A percentile compares a stretch with the other conserved stretches of the same genome.
These are phyloP conservation scores for Hesperia comma DNA, from an alignment of 2,888 invertebrate genomes.

Conservation along the genomic window DNA sequence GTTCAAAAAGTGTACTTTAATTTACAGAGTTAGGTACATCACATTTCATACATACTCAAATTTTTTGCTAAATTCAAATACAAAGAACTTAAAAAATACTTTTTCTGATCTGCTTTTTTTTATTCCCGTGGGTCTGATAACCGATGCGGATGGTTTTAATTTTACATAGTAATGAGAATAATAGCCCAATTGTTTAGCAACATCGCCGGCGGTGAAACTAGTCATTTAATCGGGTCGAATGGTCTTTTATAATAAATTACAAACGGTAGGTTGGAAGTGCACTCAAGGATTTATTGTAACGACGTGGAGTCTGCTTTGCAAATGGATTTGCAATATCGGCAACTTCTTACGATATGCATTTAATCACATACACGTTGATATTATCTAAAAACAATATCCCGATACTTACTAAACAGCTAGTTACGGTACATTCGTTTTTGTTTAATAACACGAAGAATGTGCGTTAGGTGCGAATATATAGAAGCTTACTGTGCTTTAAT, in stretches of 20 bases:
- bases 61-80: too few relatives aligned
- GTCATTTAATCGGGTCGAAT: slow-evolving; percentile 16
- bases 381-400: slow-evolving; percentile 25
- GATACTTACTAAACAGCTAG: slow-evolving; percentile 21
- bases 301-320: slow-evolving; percentile 61
- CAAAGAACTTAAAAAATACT: too few relatives aligned
- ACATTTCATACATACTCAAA: too few relatives aligned
- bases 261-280: slow-evolving; percentile 63
- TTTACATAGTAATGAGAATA: too few relatives aligned
- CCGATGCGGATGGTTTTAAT: too few relatives aligned
- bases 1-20: too few relatives aligned
- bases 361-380: slow-evolving; percentile 36
- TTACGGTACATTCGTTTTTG: slow-evolving; percentile 27
- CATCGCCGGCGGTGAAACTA: slow-evolving; percentile 7
- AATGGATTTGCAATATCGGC: slow-evolving; percentile 58
- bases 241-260: slow-evolving; percentile 52
- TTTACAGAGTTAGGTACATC: too few relatives aligned
- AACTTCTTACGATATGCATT: slow-evolving; percentile 42
- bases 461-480: not conserved
- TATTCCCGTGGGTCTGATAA: too few relatives aligned
- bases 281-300: slow-evolving; percentile 72
- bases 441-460: slow-evolving; percentile 1
- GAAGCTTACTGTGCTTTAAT: too few relatives aligned
- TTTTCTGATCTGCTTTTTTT: too few relatives aligned
- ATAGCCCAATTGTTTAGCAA: too few relatives aligned